Evolutionary conservation across 2,888 invertebrate species (phyloP), one percentile per base, ranked within the genome.

Genomic region (Eupelmus urozonus): DNA sequence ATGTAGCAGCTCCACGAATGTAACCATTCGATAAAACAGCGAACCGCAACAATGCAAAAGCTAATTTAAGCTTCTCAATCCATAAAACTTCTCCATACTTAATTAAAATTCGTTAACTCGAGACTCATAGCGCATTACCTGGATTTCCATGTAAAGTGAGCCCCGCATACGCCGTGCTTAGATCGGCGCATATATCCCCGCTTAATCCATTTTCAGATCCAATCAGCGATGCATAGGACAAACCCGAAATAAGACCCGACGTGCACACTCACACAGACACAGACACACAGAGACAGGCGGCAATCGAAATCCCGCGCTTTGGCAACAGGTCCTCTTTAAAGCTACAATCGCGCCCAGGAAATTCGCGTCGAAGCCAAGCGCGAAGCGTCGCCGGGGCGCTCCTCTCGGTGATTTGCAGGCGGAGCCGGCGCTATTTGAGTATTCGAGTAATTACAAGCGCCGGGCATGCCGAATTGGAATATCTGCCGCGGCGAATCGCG

Each of bases 241-340:
- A 59, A 1, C 60, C 2, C 40, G 60, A 62, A 62, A 23, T 40
- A 40, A 62, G 40, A 40, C 16, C 11, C 11, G 34, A 23, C 20
- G n/a, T n/a, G n/a, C n/a, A n/a, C n/a, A n/a, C n/a, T n/a, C n/a
- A n/a, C n/a, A n/a, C n/a, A n/a, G n/a, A n/a, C n/a, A n/a, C n/a
- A n/a, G n/a, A n/a, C n/a, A n/a, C n/a, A n/a, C n/a, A n/a, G n/a
- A n/a, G n/a, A n/a, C n/a, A n/a, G n/a, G n/a, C n/a, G 11, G 18
- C 40, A 62, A 62, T 42, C 40, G 20, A 40, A 40, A 62, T 62
- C 20, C 40, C 11, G 9, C 34, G 34, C 34, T 34, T 62, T 29
- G 13, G 66, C 53, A 34, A 67, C 53, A 67, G 66, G 66, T 67
- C 27, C 29, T 53, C 9, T 53, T 29, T 34, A 34, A 3, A 34